These are phyloP conservation scores for Apamea sordens DNA, from an alignment of 2,888 invertebrate species.

Conservation along the genomic window DNA sequence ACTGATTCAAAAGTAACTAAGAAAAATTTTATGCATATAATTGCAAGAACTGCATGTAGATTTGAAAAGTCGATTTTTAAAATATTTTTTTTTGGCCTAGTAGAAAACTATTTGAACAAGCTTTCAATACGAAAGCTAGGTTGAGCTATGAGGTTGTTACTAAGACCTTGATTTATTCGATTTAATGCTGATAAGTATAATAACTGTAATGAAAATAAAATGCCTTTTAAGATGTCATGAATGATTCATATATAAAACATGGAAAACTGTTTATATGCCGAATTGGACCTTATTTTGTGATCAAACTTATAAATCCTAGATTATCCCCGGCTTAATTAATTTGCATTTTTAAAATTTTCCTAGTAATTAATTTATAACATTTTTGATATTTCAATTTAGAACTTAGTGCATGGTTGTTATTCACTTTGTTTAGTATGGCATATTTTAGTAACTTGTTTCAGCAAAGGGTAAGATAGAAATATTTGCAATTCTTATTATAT, in stretches of 20 bases:
- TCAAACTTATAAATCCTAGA: constrained; percentile 72
- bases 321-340: constrained; percentile 75
- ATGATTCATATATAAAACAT: constrained; percentile 70
- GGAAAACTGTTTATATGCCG: constrained; percentile 73
- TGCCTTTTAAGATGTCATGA: constrained; percentile 69
- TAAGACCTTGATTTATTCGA: constrained; percentile 26
- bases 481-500: background rate
- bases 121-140: background rate
- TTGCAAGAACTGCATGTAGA: background rate
- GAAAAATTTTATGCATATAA: background rate
- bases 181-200: constrained; percentile 14
- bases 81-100: constrained; percentile 12
- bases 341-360: constrained; percentile 67
- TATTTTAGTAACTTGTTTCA: constrained; percentile 4
- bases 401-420: constrained; percentile 71
- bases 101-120: background rate
- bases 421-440: constrained; percentile 52
- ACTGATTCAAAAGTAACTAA: constrained; percentile 7
- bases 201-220: constrained; percentile 69
- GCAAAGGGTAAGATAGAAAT: background rate
- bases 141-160: background rate
- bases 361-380: constrained; percentile 74
- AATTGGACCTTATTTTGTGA: constrained; percentile 81
- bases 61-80: background rate
- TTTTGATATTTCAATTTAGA: constrained; percentile 73